A percentile compares a stretch with the other conserved stretches of the same genome.
Conservation (phyloP, 2,113 vertebrate genomes). For the Ptilorrhoa leucosticta region DNA sequence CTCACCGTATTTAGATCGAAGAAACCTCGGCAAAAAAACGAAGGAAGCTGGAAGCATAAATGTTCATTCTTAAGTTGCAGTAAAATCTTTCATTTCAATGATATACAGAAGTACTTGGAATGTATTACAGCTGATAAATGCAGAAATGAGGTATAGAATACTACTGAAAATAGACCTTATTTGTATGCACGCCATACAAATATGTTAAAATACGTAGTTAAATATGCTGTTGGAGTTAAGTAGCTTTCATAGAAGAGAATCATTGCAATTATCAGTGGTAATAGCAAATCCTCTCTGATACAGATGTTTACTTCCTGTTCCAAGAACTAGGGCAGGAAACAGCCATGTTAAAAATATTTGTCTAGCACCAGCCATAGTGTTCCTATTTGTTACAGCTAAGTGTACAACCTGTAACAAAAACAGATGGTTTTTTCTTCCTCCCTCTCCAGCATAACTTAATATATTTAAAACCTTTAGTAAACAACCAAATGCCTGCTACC, state of each 20-base stretch:
- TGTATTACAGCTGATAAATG: constrained; percentile 41
- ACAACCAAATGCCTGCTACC: neutral
- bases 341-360: neutral
- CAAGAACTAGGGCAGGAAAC: constrained; percentile 26
- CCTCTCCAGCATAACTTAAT: neutral
- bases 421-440: neutral
- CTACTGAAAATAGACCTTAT: constrained; percentile 50
- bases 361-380: neutral
- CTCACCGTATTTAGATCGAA: neutral
- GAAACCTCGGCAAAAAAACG: neutral
- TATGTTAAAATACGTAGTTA: constrained; percentile 46
- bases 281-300: constrained; percentile 23
- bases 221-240: constrained; percentile 50
- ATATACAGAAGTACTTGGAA: constrained; percentile 20
- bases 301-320: constrained; percentile 46
- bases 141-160: constrained; percentile 32
- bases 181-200: constrained; percentile 36
- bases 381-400: constrained; percentile 5
- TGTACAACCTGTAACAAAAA: neutral
- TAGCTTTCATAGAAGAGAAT: constrained; percentile 52
- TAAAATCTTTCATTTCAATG: constrained; percentile 36
- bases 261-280: constrained; percentile 41
- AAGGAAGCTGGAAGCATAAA: neutral
- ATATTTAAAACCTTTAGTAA: constrained; percentile 3
- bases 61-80: neutral